Conservation (phyloP, 2,888 invertebrate species). For the Habrosyne pyritoides region DNA sequence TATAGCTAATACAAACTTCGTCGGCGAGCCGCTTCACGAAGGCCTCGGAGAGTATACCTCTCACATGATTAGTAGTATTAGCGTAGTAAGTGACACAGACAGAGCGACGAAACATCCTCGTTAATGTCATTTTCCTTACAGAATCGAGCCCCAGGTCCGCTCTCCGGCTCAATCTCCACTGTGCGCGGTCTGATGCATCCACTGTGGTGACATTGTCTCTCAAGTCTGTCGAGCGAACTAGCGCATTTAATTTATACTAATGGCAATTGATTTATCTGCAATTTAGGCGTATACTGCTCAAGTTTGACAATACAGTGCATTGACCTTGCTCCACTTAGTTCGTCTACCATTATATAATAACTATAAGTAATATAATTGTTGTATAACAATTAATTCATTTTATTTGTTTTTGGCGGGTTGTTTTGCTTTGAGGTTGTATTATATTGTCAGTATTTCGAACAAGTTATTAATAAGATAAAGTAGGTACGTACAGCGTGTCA, state of each 20-base stretch:
- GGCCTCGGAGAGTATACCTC: no score
- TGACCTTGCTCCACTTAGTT: conserved; percentile 24
- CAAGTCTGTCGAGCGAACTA: neutral
- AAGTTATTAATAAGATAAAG: neutral
- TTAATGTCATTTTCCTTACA: no score
- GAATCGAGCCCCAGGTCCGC: no score
- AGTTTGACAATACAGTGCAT: conserved; percentile 14
- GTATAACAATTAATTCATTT: neutral
- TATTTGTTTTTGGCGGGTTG: conserved; percentile 2
- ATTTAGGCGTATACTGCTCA: neutral
- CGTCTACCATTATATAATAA: conserved; percentile 20
- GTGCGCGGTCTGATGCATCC: conserved; percentile 7
- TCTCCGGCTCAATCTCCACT: neutral
- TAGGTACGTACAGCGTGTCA: no score
- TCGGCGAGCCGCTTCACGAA: no score
- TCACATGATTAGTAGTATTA: no score
- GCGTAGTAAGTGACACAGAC: no score
- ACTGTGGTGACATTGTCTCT: neutral
- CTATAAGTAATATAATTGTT: conserved; percentile 4
- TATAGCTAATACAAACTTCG: no score
- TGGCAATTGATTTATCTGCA: neutral
- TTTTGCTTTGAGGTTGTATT: neutral
- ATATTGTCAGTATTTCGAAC: neutral
- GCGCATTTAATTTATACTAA: neutral
- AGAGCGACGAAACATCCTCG: no score